phyloP scores from a whole-genome alignment of 1,140 invertebrate genomes.

The Pomacea maculata region DNA sequence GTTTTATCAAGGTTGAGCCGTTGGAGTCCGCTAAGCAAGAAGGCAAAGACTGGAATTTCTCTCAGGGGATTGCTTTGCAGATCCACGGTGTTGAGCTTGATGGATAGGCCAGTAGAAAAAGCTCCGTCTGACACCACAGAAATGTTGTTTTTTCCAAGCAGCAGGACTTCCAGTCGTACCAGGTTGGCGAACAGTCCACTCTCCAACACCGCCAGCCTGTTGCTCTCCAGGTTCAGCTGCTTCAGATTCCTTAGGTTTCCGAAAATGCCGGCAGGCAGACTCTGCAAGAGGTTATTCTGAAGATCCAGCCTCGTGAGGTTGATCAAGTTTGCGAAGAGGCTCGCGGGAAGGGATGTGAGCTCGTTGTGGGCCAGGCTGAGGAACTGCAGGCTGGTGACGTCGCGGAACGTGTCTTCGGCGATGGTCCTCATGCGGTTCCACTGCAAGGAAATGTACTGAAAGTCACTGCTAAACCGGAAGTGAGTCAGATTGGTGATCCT shows the following conservation, averaged over 20 bases:
- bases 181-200: slow-evolving; percentile 32
- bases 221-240: slow-evolving; percentile 34
- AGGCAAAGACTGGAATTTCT: slow-evolving; percentile 36
- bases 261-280: slow-evolving; percentile 25
- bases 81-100: slow-evolving; percentile 27
- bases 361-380: slow-evolving; percentile 36
- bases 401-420: slow-evolving; percentile 27
- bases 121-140: slow-evolving; percentile 14
- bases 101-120: slow-evolving; percentile 27
- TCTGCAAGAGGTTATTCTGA: slow-evolving; percentile 21
- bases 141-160: slow-evolving; percentile 39
- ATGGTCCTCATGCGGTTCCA: slow-evolving; percentile 30
- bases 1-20: slow-evolving; percentile 30
- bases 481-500: slow-evolving; percentile 31
- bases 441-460: slow-evolving; percentile 37
- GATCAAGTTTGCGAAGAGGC: slow-evolving; percentile 23
- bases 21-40: slow-evolving; percentile 36
- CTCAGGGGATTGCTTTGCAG: slow-evolving; percentile 40
- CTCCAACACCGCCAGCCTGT: slow-evolving; percentile 27
- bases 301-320: slow-evolving; percentile 32
- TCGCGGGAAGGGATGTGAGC: slow-evolving; percentile 22
- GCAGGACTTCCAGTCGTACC: slow-evolving; percentile 23
- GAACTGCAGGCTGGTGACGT: slow-evolving; percentile 35
- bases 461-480: slow-evolving; percentile 33
- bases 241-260: slow-evolving; percentile 21